Evolutionary conservation across 2,888 invertebrate species (phyloP).

Genomic region (Lomographa bimaculata): DNA sequence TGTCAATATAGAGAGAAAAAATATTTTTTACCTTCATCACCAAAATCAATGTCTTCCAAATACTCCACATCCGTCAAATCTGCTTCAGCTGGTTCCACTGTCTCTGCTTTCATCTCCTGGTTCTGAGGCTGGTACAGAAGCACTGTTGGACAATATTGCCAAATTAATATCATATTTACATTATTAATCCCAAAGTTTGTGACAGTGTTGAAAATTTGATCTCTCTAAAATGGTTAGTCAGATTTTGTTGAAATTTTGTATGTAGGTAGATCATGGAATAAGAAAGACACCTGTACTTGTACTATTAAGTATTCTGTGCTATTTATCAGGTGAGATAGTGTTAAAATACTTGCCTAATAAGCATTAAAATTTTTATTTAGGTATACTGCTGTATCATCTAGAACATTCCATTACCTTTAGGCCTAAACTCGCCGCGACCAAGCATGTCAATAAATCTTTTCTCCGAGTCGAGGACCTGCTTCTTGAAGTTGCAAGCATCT

Average conservation of each 20-base stretch:
- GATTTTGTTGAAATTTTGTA: too few species aligned
- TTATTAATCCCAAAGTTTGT: constrained; percentile 9
- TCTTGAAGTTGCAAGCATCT: constrained; percentile 77
- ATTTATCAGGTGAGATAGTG: too few species aligned
- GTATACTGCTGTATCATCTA: too few species aligned
- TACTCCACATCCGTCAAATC: constrained; percentile 48
- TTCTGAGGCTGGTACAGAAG: constrained; percentile 45
- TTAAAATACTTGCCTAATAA: too few species aligned
- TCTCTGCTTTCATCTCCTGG: constrained; percentile 54
- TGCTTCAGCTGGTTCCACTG: constrained; percentile 32
- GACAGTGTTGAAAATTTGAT: too few species aligned
- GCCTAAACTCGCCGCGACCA: constrained; percentile 62
- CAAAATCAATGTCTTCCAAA: constrained; percentile 61
- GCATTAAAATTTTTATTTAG: too few species aligned
- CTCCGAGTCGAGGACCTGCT: constrained; percentile 71
- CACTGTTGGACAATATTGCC: constrained; percentile 43
- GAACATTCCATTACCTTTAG: constrained; percentile 57
- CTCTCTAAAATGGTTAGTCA: too few species aligned
- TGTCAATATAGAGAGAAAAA: too few species aligned
- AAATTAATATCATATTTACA: constrained; percentile 11
- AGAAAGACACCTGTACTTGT: too few species aligned
- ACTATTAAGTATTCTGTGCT: too few species aligned
- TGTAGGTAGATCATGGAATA: too few species aligned
- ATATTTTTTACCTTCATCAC: constrained; percentile 60
- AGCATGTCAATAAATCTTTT: constrained; percentile 75